Evolutionary conservation across 1,140 invertebrate species (phyloP).

Genomic region (Ceratosolen fusciceps): DNA sequence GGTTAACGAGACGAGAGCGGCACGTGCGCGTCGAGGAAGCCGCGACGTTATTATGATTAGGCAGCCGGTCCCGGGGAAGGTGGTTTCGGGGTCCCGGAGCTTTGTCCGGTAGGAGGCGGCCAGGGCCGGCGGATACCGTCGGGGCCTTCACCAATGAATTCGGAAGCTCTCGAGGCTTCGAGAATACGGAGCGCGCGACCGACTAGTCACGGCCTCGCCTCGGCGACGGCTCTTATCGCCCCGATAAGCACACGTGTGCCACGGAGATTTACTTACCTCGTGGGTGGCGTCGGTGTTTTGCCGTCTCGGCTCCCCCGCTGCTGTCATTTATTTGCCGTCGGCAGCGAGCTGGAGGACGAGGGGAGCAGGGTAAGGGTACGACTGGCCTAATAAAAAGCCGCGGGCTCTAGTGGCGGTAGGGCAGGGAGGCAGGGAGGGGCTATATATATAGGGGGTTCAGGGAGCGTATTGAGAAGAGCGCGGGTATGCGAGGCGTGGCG

Average conservation of each 20-base stretch:
- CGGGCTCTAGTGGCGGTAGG: too few species aligned
- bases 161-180: too few species aligned
- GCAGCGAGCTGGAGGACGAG: background rate
- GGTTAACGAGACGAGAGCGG: conserved; percentile 60
- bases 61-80: too few species aligned
- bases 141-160: background rate
- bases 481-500: too few species aligned
- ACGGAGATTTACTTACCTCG: conserved; percentile 27
- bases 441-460: too few species aligned
- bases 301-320: background rate
- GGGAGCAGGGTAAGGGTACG: background rate
- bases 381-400: background rate
- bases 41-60: conserved; percentile 52
- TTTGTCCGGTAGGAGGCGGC: too few species aligned
- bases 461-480: too few species aligned
- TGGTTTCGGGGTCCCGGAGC: too few species aligned
- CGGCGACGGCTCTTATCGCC: background rate
- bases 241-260: background rate
- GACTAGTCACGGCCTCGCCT: background rate
- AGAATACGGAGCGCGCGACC: too few species aligned
- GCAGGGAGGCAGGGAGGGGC: too few species aligned
- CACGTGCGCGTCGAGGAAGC: conserved; percentile 18
- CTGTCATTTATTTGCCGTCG: background rate
- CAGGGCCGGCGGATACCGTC: too few species aligned
- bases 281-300: conserved; percentile 1